Evolutionary conservation across 2,113 vertebrate species (phyloP), one percentile per base, ranked within the genome.

Genomic region (Gallinago media): DNA sequence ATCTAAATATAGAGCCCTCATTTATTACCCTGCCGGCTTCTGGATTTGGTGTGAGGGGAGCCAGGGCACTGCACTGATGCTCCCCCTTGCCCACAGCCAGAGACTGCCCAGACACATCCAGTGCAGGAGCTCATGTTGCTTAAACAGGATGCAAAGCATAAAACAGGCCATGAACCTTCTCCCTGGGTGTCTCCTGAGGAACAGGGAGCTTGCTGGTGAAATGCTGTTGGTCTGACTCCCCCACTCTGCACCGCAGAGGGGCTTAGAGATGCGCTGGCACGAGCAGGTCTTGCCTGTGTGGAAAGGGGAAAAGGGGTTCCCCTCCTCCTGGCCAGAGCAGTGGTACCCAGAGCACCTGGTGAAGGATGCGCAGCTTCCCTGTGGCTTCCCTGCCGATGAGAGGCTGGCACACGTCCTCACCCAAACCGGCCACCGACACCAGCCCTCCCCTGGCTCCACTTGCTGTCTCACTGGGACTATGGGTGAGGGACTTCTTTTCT

Each of bases 1-100:
- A 73, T 36, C 97, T 97, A 98, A 97, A 97, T 97, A 95, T 96
- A 98, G 96, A 95, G 50, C 77, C 61, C 91, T 95, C 94, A 94
- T 97, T 96, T 97, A 95, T 97, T 96, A 96, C 77, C 78, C 58
- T 85, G 91, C 79, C 1, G 8, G 94, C 96, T 91, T 86, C 96
- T 89, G 87, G 58, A 62, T 70, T 63, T 50, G 71, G 94, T 93
- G 88, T 3, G 16, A 89, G 73, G 86, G 68, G 74, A 97, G 78
- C 85, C 3, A 21, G 92, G 79, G 93, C 84, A 75, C 84, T 91
- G 70, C 78, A 32, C 65, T 75, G 71, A 59, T 11, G 34, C 77
- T 93, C 46, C 66, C 79, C 63, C 49, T 65, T 5, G 1, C 68
- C 52, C 15, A 15, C 0, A 0, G 34, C 73, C 12, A 4, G 40